Base-by-base conservation (phyloP, 2,888 invertebrate genomes). In the Zonitis immaculata region DNA sequence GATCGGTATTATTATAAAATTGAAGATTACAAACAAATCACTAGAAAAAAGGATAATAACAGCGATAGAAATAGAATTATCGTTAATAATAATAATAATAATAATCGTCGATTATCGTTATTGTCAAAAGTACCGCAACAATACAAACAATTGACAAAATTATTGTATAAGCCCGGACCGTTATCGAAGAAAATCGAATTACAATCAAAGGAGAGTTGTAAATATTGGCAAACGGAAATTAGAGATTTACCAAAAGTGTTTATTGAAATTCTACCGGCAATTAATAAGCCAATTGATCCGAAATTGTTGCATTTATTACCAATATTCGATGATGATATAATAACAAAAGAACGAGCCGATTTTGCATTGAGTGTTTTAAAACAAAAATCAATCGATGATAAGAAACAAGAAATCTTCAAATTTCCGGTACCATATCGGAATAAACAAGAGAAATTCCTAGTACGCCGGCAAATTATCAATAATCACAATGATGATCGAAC, bases 351-450 rank as follows among this genome's bases (percentile, higher is more conserved):
- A 59, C 80, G 80, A 77, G 79, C 81, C 1, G 77, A 81, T 49
- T 82, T 82, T 72, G 79, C 84, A 20, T 75, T 80, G 47, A 77
- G 81, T 12, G 78, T 78, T 39, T 62, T 84, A 54, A 77, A 76
- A 39, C 68, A 47, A 39, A n/a, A n/a, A n/a, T n/a, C n/a, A n/a
- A n/a, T n/a, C 16, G 47, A 52, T 5, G 42, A 8, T 6, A 18
- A 44, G n/a, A 32, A 52, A 43, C 27, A 25, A 28, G 67, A 72
- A 55, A 72, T 73, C 16, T 77, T 82, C 44, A 77, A 77, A 39
- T 85, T 87, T 71, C 75, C 79, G 48, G 73, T 86, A 58, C 76
- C 77, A 18, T 87, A 84, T 65, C 74, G 78, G 56, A 80, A 80
- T 67, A 77, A 80, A 66, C 82, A 84, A 65, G 78, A 78, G 57